Conservation (phyloP, 2,797 vertebrate genomes). For the Smutsia gigantea region DNA sequence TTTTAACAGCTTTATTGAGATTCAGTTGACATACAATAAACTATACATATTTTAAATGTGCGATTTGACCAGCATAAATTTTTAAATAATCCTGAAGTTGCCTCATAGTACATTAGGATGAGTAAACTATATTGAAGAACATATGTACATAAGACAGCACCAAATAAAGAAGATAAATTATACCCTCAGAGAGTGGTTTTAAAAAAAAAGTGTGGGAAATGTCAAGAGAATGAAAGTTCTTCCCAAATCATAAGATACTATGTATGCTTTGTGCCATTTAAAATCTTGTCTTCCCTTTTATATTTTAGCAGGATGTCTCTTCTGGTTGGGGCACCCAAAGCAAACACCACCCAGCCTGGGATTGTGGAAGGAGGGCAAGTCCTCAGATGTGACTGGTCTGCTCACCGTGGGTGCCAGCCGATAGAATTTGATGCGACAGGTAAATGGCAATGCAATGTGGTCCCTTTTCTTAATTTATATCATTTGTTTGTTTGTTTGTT, state of each 20-base stretch:
- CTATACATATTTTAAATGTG: neutral
- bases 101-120: neutral
- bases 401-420: constrained; percentile 85
- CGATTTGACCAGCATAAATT: neutral
- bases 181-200: neutral
- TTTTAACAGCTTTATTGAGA: neutral
- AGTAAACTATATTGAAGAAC: neutral
- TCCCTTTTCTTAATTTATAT: neutral
- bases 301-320: constrained; percentile 84
- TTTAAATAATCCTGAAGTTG: constrained; percentile 15
- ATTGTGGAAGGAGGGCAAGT: constrained; percentile 89
- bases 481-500: neutral
- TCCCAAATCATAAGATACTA: neutral
- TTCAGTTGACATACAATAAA: neutral
- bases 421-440: constrained; percentile 88
- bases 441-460: neutral
- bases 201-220: neutral
- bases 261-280: neutral
- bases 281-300: neutral
- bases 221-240: neutral
- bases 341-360: constrained; percentile 88
- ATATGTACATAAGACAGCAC: neutral
- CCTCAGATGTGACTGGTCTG: constrained; percentile 87
- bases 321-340: constrained; percentile 89
- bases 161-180: neutral